phyloP scores from a whole-genome alignment of 92 coral and sea anemone genomes.

The Micromussa lordhowensis region DNA sequence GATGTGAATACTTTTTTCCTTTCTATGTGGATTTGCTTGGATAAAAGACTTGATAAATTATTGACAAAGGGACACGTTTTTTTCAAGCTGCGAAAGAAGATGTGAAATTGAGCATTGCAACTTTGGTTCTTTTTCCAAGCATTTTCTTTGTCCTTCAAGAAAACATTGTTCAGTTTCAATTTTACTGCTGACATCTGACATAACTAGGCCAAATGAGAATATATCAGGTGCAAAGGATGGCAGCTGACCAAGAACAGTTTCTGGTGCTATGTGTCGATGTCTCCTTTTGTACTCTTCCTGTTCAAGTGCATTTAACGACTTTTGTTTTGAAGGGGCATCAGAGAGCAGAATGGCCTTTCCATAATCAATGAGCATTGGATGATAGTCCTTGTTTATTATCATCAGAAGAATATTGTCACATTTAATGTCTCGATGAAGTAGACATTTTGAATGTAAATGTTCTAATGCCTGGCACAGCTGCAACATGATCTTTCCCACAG shows the following conservation, averaged over 20 bases:
- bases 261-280: not conserved
- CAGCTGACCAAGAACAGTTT: not conserved
- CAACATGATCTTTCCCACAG: not conserved
- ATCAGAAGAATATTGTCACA: slow-evolving; percentile 45
- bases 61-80: too few species aligned
- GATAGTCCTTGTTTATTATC: slow-evolving; percentile 13
- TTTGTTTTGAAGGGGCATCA: not conserved
- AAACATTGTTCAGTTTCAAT: slow-evolving; percentile 41
- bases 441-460: slow-evolving; percentile 31
- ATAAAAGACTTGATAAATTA: too few species aligned
- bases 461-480: slow-evolving; percentile 41
- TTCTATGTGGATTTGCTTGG: too few species aligned
- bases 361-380: slow-evolving; percentile 6
- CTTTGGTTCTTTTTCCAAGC: slow-evolving; percentile 51
- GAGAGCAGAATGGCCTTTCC: not conserved
- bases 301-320: not conserved
- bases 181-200: slow-evolving; percentile 45
- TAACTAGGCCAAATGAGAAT: slow-evolving; percentile 28
- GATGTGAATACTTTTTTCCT: too few species aligned
- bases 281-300: not conserved
- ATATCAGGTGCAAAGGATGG: slow-evolving; percentile 30
- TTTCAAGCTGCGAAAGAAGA: not conserved
- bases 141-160: slow-evolving; percentile 48
- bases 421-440: slow-evolving; percentile 36
- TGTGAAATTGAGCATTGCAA: too few species aligned